phyloP scores from a whole-genome alignment of 2,888 invertebrate species.

The Leucoma salicis region DNA sequence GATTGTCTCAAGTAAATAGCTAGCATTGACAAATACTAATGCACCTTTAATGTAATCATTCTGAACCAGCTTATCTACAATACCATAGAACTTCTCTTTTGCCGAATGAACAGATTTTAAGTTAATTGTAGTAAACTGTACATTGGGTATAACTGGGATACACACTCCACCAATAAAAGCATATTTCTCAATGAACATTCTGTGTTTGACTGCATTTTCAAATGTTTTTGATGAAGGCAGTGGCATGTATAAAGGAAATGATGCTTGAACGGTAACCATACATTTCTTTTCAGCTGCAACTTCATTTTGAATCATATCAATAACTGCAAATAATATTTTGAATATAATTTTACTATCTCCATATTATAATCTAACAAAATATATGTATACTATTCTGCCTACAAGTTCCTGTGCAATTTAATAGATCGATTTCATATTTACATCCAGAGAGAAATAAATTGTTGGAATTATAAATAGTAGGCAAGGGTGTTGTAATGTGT shows the following conservation, averaged over 20 bases:
- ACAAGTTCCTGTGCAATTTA: no score
- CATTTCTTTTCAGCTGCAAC: conserved; percentile 60
- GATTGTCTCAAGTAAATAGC: conserved; percentile 58
- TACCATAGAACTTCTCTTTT: conserved; percentile 47
- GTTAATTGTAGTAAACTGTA: conserved; percentile 60
- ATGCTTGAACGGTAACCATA: conserved; percentile 56
- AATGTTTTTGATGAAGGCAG: conserved; percentile 50
- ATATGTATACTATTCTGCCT: no score
- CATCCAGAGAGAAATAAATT: no score
- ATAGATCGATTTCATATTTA: no score
- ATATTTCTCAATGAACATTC: conserved; percentile 31
- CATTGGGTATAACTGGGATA: conserved; percentile 66
- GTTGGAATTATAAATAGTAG: no score
- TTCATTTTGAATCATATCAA: conserved; percentile 57
- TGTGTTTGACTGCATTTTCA: conserved; percentile 41
- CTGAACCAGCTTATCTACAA: conserved; percentile 47
- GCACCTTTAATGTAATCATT: conserved; percentile 60
- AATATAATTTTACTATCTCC: not conserved
- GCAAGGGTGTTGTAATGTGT: no score
- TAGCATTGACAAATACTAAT: conserved; percentile 69
- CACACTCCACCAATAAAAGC: conserved; percentile 63
- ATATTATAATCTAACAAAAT: no score
- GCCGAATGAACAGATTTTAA: conserved; percentile 45
- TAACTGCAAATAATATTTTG: conserved; percentile 63
- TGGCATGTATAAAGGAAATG: conserved; percentile 59